Evolutionary conservation across 2,888 invertebrate species (phyloP), one percentile per base, ranked within the genome.

Genomic region (Danaus chrysippus): DNA sequence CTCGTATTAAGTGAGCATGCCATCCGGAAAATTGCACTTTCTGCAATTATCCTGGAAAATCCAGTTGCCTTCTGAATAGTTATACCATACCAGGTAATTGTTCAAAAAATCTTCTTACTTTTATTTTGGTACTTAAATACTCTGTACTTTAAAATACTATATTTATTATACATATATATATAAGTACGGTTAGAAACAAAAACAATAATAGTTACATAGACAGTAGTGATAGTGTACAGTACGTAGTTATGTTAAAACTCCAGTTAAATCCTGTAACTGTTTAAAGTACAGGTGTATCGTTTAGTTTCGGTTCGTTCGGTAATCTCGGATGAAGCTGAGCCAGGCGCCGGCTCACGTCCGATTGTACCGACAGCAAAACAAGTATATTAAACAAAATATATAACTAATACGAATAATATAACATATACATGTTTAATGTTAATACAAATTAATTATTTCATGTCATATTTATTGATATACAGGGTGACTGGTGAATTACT

Each of bases 1-100:
- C 54, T 59, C 78, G 74, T 76, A 34, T 83, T 81, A 81, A 76
- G 66, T 73, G 74, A 57, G 66, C 67, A 68, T 68, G 66, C 73
- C 70, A 71, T 68, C 76, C 71, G 77, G 76, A 72, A 79, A 84
- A 85, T 83, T 82, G 76, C 81, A 80, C 81, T 83, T 83, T 80
- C 79, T 71, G 77, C 79, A 81, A 84, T 84, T 86, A 81, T 76
- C 65, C 73, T 71, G 75, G 73, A 76, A 75, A 70, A 74, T 68
- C 65, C 60, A 59, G 59, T 53, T 56, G 13, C 55, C 42, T 44
- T 49, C 56, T 23, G 56, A 52, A 63, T 44, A 43, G 44, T 62
- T 62, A 49, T 43, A 44, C 52, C 56, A 53, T 23, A 15, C 41
- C 55, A 59, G 44, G 41, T 59, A 54, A 59, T 59, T 23, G 56